Evolutionary conservation across 2,113 vertebrate species (phyloP).

Genomic region (Prinia subflava): DNA sequence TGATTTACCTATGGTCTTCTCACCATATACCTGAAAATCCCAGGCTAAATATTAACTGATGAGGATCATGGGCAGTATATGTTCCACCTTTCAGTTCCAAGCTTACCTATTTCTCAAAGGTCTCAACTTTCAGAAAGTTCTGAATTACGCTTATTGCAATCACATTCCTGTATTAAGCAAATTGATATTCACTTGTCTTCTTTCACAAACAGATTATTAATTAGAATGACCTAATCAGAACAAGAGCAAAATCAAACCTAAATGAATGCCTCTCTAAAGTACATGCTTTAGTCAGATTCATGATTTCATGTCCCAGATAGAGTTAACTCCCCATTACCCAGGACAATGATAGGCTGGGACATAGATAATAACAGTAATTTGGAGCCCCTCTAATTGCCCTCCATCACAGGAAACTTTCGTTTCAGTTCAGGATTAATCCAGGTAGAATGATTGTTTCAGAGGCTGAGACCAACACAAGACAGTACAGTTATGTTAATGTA

Average conservation of each 20-base stretch:
- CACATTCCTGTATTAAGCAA: not conserved
- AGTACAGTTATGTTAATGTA: not conserved
- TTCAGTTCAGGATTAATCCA: not conserved
- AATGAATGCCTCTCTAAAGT: not conserved
- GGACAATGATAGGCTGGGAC: not conserved
- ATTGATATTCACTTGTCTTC: not conserved
- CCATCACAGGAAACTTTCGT: not conserved
- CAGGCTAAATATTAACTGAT: not conserved
- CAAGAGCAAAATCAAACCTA: not conserved
- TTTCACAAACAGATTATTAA: not conserved
- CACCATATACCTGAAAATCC: not conserved
- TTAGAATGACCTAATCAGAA: not conserved
- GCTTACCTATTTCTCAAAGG: not conserved
- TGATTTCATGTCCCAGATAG: not conserved
- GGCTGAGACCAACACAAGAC: not conserved
- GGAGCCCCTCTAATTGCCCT: not conserved
- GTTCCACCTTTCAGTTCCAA: not conserved
- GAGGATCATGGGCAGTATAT: not conserved
- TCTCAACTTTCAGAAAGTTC: not conserved
- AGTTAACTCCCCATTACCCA: not conserved
- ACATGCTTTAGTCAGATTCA: not conserved
- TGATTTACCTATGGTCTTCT: not conserved
- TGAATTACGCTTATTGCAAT: not conserved
- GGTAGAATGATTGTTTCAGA: not conserved
- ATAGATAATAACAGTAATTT: not conserved